phyloP scores from a whole-genome alignment of 2,113 vertebrate genomes.

The Stigmatopora argus region DNA sequence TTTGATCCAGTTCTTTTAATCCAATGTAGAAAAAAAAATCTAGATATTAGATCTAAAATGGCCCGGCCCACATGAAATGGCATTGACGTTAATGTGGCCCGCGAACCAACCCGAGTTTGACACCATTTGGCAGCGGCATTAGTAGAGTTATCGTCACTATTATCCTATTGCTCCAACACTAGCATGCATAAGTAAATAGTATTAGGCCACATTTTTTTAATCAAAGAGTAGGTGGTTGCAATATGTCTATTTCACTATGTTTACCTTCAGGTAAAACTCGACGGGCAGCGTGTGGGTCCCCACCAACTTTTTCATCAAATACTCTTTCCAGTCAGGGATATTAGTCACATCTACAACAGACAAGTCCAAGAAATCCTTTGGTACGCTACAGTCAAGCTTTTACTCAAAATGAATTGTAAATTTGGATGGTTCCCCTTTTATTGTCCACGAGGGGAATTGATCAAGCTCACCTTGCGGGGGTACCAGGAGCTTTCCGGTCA shows the following conservation, averaged over 20 bases:
- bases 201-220: not conserved
- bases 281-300: slow-evolving; percentile 86
- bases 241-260: not conserved
- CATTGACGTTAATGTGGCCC: too few relatives aligned
- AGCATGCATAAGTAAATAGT: too few relatives aligned
- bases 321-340: slow-evolving; percentile 84
- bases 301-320: slow-evolving; percentile 87
- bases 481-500: slow-evolving; percentile 92
- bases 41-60: too few relatives aligned
- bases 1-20: too few relatives aligned
- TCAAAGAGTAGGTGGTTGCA: not conserved
- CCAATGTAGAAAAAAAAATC: too few relatives aligned
- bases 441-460: not conserved
- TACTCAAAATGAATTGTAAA: not conserved
- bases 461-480: slow-evolving; percentile 82
- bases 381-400: not conserved
- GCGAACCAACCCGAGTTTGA: too few relatives aligned
- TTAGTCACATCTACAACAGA: slow-evolving; percentile 52
- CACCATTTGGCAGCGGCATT: too few relatives aligned
- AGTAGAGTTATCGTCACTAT: too few relatives aligned
- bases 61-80: too few relatives aligned
- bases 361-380: not conserved
- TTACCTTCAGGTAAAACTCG: slow-evolving; percentile 90
- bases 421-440: not conserved
- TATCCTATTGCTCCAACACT: too few relatives aligned